A percentile compares a stretch with the other conserved stretches of the same genome.
Evolutionary conservation across 2,888 invertebrate species (phyloP).

Genomic region (Agrotis exclamationis): DNA sequence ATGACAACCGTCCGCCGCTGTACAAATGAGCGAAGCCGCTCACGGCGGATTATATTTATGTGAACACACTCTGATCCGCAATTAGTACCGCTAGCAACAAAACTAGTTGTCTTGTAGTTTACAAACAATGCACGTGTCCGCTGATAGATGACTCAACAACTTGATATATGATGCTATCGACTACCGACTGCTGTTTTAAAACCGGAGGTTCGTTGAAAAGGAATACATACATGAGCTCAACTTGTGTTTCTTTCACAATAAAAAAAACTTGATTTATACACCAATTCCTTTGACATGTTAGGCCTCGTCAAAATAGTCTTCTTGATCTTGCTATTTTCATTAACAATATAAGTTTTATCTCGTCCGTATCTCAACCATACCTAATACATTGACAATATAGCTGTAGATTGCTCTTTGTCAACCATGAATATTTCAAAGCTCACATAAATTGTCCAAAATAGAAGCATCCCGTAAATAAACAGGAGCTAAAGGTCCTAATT

Average conservation of each 20-base stretch:
- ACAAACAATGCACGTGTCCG: constrained; percentile 69
- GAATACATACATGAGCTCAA: constrained; percentile 35
- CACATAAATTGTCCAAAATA: constrained; percentile 31
- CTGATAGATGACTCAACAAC: constrained; percentile 65
- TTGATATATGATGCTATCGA: constrained; percentile 67
- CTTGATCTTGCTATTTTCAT: constrained; percentile 22
- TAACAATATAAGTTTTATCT: not conserved
- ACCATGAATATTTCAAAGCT: not conserved
- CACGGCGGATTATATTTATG: constrained; percentile 88
- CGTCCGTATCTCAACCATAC: not conserved
- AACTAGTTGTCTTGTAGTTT: constrained; percentile 69
- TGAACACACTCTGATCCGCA: constrained; percentile 87
- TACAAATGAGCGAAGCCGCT: constrained; percentile 89
- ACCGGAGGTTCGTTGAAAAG: constrained; percentile 52
- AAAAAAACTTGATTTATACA: constrained; percentile 49
- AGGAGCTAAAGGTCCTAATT: constrained; percentile 74
- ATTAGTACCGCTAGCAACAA: constrained; percentile 83
- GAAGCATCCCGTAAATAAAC: constrained; percentile 66
- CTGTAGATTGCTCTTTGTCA: not conserved
- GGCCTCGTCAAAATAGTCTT: constrained; percentile 15
- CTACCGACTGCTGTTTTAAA: constrained; percentile 64
- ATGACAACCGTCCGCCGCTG: constrained; percentile 87
- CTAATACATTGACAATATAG: not conserved
- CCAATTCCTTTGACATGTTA: constrained; percentile 34
- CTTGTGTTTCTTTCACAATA: constrained; percentile 17